These are phyloP conservation scores for Eupithecia tripunctaria DNA, from an alignment of 2,888 invertebrate species.

Conservation along the genomic window DNA sequence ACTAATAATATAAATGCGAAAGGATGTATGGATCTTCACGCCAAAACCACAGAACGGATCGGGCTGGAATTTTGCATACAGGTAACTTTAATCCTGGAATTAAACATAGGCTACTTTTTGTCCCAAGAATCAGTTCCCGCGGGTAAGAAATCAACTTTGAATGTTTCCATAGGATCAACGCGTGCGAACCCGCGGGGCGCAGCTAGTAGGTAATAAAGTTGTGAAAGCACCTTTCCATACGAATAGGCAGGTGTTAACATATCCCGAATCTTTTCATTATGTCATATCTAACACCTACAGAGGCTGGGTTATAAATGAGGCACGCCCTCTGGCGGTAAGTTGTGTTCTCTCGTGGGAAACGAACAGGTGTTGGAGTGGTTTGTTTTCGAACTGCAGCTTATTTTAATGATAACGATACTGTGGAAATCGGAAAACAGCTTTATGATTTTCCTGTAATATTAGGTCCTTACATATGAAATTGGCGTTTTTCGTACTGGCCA, in stretches of 20 bases:
- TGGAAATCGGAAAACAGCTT: not conserved
- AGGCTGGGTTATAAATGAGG: not conserved
- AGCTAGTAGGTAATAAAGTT: not conserved
- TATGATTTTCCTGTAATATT: no score
- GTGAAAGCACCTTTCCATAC: not conserved
- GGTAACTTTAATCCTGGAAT: no score
- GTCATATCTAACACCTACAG: constrained; percentile 7
- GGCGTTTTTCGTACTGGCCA: no score
- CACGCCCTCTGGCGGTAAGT: constrained; percentile 1
- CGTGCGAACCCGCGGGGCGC: not conserved
- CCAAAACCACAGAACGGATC: no score
- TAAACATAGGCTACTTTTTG: no score
- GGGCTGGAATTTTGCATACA: no score
- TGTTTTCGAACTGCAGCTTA: constrained; percentile 8
- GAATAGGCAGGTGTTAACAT: not conserved
- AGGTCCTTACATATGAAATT: no score
- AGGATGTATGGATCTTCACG: no score
- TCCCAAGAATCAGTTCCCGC: no score
- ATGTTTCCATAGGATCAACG: no score
- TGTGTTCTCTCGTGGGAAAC: not conserved
- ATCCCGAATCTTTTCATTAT: constrained; percentile 6
- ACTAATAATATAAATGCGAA: no score
- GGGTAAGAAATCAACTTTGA: no score
- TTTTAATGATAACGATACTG: not conserved
- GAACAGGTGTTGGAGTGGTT: constrained; percentile 7